Base-by-base conservation (phyloP, 2,888 invertebrate species). In the Spodoptera exigua region DNA sequence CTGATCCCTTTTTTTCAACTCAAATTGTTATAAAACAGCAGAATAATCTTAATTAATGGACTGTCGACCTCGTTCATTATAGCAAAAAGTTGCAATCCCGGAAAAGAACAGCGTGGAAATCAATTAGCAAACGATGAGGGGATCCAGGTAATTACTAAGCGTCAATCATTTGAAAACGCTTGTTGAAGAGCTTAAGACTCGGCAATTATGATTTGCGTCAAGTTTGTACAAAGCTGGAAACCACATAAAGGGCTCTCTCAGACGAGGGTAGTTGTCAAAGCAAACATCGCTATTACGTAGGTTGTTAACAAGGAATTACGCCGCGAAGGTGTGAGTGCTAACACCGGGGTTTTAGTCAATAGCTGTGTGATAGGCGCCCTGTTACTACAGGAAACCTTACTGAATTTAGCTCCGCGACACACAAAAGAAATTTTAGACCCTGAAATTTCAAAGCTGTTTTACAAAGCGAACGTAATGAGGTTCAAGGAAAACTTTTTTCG, bases 61-160 rank as follows among this genome's bases (percentile, higher is more conserved):
- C 44, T 52, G 39, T 43, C 41, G 17, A 37, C 55, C 35, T 27
- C 32, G 11, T 46, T 7, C 54, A 54, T 61, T 46, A 77, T 52
- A 34, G 51, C 47, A 64, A 73, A 73, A 69, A 57, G 37, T 32
- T 7, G 43, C 27, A 43, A 41, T 41, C 36, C 37, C 39, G 35
- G 67, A 52, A 61, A 35, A 43, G 51, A 55, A 69, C 32, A 44
- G 44, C 52, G 52, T 55, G 59, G 44, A 61, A 75, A 78, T 75
- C 78, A 74, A 75, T 74, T 78, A 62, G 44, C 48, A 56, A 47
- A 64, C 74, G 35, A 64, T 70, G 35, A 60, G 53, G 37, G 37
- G 45, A 56, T 48, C 46, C 74, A 75, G 59, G 72, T 75, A 78
- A 78, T 78, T 75, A 78, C 59, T 12, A 35, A 39, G 34, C 54